Evolutionary conservation across 2,113 vertebrate genomes (phyloP).

Genomic region (Candoia aspera): DNA sequence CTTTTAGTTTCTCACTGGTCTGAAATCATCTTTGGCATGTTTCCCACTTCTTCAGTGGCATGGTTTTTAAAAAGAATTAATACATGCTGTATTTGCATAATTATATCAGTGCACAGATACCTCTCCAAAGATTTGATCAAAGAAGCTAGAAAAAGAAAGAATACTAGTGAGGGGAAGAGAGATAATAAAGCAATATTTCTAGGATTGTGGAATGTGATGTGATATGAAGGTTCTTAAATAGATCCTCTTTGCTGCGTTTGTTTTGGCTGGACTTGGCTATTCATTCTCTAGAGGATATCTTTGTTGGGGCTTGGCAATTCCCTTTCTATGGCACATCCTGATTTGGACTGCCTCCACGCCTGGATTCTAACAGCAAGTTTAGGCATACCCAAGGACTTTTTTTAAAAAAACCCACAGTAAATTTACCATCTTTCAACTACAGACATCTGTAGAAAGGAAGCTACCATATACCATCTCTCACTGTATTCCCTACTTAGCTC

Average conservation of each 20-base stretch:
- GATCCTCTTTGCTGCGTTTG: background rate
- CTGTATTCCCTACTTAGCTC: background rate
- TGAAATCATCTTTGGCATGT: conserved; percentile 10
- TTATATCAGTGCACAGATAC: background rate
- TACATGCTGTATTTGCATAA: background rate
- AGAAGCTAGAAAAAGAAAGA: background rate
- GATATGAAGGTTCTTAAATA: background rate
- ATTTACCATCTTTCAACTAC: background rate
- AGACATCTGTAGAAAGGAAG: background rate
- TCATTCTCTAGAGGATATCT: background rate
- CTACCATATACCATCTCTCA: background rate
- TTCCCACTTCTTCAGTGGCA: background rate
- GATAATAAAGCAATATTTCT: background rate
- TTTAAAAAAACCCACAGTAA: too few species aligned
- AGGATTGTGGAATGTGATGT: background rate
- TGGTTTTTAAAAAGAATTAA: background rate
- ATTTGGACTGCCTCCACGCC: background rate
- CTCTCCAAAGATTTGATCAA: background rate
- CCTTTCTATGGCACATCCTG: background rate
- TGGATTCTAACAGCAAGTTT: background rate
- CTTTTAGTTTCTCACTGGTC: background rate
- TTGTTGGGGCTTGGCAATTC: background rate
- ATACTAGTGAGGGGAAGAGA: background rate
- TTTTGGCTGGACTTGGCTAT: background rate
- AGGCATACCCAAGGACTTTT: background rate